Evolutionary conservation across 2,888 invertebrate genomes (phyloP).

Genomic region (Galerucella pusilla): DNA sequence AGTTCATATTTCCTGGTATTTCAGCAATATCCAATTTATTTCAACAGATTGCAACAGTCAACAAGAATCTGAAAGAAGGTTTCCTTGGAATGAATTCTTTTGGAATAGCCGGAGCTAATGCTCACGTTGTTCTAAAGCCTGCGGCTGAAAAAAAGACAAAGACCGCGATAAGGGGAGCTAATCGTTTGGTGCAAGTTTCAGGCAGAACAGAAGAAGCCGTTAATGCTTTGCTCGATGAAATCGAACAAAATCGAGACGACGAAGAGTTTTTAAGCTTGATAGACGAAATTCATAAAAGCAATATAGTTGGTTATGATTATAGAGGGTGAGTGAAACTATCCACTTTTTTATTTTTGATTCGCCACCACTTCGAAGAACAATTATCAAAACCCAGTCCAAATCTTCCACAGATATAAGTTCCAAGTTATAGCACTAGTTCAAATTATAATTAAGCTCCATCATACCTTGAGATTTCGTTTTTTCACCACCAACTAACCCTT

Average conservation of each 20-base stretch:
- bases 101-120: constrained; percentile 73
- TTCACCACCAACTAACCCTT: too few species aligned
- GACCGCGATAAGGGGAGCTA: constrained; percentile 47
- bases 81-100: constrained; percentile 72
- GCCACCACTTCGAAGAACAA: constrained; percentile 9
- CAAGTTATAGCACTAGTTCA: too few species aligned
- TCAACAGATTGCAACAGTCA: constrained; percentile 65
- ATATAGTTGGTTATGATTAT: constrained; percentile 77
- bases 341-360: neutral
- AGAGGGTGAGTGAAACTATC: constrained; percentile 73
- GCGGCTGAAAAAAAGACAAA: constrained; percentile 50
- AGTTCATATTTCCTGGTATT: too few species aligned
- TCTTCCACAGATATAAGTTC: too few species aligned
- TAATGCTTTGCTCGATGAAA: constrained; percentile 70
- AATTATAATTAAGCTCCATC: too few species aligned
- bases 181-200: constrained; percentile 65
- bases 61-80: constrained; percentile 67
- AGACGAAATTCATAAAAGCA: constrained; percentile 74
- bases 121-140: constrained; percentile 66
- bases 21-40: too few species aligned
- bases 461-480: too few species aligned
- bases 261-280: constrained; percentile 78
- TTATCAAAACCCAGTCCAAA: too few species aligned
- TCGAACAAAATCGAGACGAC: constrained; percentile 70
- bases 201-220: constrained; percentile 82